phyloP scores from a whole-genome alignment of 2,888 invertebrate species.

The Campaea margaritaria region DNA sequence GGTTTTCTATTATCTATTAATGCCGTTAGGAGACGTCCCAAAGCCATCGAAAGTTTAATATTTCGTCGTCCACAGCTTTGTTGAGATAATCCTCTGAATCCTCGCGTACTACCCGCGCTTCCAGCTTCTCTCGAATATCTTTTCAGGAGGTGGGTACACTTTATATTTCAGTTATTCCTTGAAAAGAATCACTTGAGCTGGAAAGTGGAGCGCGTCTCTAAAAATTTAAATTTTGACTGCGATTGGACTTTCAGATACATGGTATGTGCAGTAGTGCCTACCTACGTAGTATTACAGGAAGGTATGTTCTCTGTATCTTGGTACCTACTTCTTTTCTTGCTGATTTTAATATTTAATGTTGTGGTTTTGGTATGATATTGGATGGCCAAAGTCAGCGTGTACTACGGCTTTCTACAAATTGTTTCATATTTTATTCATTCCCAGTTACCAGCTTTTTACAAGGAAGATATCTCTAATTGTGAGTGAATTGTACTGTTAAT shows the following conservation, averaged over 20 bases:
- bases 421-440: constrained; percentile 26
- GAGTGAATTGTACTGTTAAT: constrained; percentile 18
- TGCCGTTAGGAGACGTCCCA: constrained; percentile 38
- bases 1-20: constrained; percentile 45
- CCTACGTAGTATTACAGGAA: neutral
- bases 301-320: neutral
- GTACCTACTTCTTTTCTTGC: constrained; percentile 14
- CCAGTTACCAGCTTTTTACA: constrained; percentile 8
- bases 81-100: constrained; percentile 47
- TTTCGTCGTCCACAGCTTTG: constrained; percentile 46
- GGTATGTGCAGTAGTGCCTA: neutral
- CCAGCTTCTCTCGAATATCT: constrained; percentile 39
- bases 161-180: constrained; percentile 46
- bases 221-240: constrained; percentile 19
- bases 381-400: constrained; percentile 10
- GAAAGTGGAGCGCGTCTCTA: constrained; percentile 5
- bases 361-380: constrained; percentile 23
- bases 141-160: constrained; percentile 37
- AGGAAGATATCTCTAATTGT: constrained; percentile 4
- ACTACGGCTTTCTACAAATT: constrained; percentile 20
- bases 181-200: constrained; percentile 25
- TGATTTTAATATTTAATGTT: constrained; percentile 26
- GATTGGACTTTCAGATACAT: constrained; percentile 15
- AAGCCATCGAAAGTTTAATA: constrained; percentile 49
- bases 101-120: constrained; percentile 24